phyloP scores from a whole-genome alignment of 2,113 vertebrate species.

The Gulo gulo region DNA sequence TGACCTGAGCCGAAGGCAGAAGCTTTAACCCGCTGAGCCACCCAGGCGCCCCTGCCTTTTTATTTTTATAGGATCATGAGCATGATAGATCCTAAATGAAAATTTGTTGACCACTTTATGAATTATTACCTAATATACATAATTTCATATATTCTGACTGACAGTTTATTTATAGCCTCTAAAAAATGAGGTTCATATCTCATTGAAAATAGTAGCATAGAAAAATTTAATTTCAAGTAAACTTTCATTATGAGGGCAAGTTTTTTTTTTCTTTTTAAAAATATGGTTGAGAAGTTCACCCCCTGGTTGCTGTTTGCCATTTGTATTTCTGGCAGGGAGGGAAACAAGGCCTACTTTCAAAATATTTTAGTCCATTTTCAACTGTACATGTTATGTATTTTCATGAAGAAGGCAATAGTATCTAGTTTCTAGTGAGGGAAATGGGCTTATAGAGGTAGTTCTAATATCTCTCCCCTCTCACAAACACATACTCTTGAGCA shows the following conservation, averaged over 20 bases:
- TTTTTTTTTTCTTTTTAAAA: neutral
- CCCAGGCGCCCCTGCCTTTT: too few species aligned
- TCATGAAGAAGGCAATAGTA: neutral
- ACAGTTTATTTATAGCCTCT: neutral
- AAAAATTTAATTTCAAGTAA: slow-evolving; percentile 43
- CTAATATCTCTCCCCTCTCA: neutral
- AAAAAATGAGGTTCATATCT: neutral
- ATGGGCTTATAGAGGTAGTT: neutral
- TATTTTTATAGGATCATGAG: slow-evolving; percentile 14
- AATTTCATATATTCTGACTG: slow-evolving; percentile 49
- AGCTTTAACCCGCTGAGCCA: too few species aligned
- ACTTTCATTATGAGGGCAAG: neutral
- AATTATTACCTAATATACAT: slow-evolving; percentile 12
- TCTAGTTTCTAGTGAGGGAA: neutral
- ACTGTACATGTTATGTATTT: neutral
- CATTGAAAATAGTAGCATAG: neutral
- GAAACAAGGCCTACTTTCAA: slow-evolving; percentile 11
- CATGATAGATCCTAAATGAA: slow-evolving; percentile 6
- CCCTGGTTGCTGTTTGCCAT: neutral
- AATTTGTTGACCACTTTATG: slow-evolving; percentile 6
- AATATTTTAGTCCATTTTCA: slow-evolving; percentile 19
- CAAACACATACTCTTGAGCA: neutral
- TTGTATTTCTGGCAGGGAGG: neutral
- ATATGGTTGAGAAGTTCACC: neutral
- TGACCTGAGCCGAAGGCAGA: too few species aligned